A percentile compares a stretch with the other conserved stretches of the same genome.
These are phyloP conservation scores for Girardia tigrina DNA, from an alignment of 2,888 invertebrate species.

Conservation along the genomic window DNA sequence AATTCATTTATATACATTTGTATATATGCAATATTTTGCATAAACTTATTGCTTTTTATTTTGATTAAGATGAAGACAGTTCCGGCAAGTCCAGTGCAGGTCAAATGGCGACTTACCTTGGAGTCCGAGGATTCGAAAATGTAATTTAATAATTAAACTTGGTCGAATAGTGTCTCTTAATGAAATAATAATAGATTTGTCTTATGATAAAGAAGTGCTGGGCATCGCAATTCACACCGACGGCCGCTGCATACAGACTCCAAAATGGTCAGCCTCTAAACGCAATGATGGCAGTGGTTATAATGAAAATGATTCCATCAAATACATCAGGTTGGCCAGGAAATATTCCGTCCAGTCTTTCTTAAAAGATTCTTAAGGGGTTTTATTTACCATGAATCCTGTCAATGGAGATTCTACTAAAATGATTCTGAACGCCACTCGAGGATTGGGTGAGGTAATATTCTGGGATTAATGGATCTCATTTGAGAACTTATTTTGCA, in stretches of 20 bases:
- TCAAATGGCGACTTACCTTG: slow-evolving; percentile 66
- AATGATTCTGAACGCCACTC: slow-evolving; percentile 65
- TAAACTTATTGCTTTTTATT: slow-evolving; percentile 52
- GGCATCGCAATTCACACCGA: slow-evolving; percentile 66
- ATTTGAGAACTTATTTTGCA: too few relatives aligned
- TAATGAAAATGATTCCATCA: slow-evolving; percentile 64
- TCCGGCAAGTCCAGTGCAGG: slow-evolving; percentile 68
- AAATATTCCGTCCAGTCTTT: neutral
- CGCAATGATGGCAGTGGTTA: slow-evolving; percentile 64
- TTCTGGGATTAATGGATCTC: too few relatives aligned
- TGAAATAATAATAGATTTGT: neutral
- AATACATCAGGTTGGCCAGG: slow-evolving; percentile 52
- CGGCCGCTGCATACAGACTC: slow-evolving; percentile 66
- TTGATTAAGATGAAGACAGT: slow-evolving; percentile 65
- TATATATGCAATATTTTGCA: too few relatives aligned
- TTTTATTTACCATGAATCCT: slow-evolving; percentile 68
- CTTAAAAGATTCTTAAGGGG: slow-evolving; percentile 55
- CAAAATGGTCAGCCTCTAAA: slow-evolving; percentile 62
- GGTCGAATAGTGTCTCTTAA: neutral
- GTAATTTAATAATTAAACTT: slow-evolving; percentile 37
- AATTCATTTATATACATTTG: too few relatives aligned
- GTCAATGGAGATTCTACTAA: slow-evolving; percentile 59
- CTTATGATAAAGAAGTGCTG: slow-evolving; percentile 56
- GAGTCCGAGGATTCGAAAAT: slow-evolving; percentile 53
- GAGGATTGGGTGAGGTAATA: slow-evolving; percentile 66